A percentile compares a stretch with the other conserved stretches of the same genome.
These are phyloP conservation scores for Aphodius granarius DNA, from an alignment of 2,888 invertebrate genomes.

Conservation along the genomic window DNA sequence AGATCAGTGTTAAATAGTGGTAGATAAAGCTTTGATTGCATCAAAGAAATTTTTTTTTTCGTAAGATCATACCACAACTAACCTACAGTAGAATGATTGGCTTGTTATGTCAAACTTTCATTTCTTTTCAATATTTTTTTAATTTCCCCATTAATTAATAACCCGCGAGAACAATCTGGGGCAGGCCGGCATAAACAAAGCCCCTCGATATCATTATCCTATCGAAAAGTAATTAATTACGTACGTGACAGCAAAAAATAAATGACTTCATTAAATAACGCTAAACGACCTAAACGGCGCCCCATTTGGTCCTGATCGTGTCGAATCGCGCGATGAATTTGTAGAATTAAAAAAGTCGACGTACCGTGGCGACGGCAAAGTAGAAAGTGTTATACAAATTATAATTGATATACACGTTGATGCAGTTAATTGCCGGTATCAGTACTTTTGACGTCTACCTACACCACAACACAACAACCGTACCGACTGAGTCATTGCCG, in stretches of 20 bases:
- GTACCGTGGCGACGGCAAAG: background rate
- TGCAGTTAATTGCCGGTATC: background rate
- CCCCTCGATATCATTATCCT: background rate
- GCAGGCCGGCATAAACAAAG: background rate
- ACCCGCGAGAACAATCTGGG: background rate
- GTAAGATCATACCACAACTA: too few species aligned
- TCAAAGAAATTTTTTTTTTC: too few species aligned
- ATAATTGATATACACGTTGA: background rate
- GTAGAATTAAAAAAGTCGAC: background rate
- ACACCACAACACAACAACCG: background rate
- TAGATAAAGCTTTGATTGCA: too few species aligned
- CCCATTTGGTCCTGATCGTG: background rate
- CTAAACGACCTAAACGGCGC: background rate
- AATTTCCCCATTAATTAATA: background rate
- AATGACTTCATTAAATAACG: background rate
- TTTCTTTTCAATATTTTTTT: background rate
- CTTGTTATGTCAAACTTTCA: too few species aligned
- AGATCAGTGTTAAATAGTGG: too few species aligned
- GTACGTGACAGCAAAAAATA: background rate
- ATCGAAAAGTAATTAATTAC: background rate
- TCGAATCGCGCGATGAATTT: background rate
- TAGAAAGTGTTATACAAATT: background rate
- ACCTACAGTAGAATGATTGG: too few species aligned
- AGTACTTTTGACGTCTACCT: background rate
- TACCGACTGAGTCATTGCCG: background rate